Base-by-base conservation (phyloP, 2,113 vertebrate species). In the Euleptes europaea region DNA sequence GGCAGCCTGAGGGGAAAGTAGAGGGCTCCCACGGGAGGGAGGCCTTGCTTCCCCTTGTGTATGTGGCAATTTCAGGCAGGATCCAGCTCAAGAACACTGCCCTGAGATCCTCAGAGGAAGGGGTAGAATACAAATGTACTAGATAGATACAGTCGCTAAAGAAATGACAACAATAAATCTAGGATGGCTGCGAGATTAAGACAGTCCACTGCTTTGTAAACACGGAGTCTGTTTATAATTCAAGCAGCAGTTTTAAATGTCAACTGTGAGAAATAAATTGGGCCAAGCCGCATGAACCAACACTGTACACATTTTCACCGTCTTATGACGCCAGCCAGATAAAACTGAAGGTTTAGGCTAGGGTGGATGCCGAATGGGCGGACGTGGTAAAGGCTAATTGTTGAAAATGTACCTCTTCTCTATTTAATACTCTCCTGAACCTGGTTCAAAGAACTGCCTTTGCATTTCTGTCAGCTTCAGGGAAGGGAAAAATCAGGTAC, bases 191-290 rank as follows among this genome's bases (percentile, higher is more conserved):
- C n/a, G 35, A 42, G 28, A 40, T 51, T 38, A 35, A 76, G 60
- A 38, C 72, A 75, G 60, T 44, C 65, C 33, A 38, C 44, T 69
- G 33, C 83, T 84, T 69, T 77, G 63, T 40, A 84, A 84, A 84
- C 28, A 14, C 21, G 13, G n/a, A 1, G 21, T 17, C 79, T 65
- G 54, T 23, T 83, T 74, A 65, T 65, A 67, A 84, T 77, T 69
- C 74, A 67, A 77, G 73, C 44, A 40, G n/a, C 57, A 69, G 63
- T 69, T 54, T 77, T 40, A 44, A 38, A 83, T 75, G 19, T 51
- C 23, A 49, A 26, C 57, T 49, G 13, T 2, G 35, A 69, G 63
- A 51, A 14, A 67, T 54, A 84, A 69, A 51, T 35, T 70, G 76
- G 44, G 11, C n/a, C 17, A 42, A 84, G 66, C 83, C 65, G 51